Base-by-base conservation (phyloP, 2,888 invertebrate species). In the Boloria selene region DNA sequence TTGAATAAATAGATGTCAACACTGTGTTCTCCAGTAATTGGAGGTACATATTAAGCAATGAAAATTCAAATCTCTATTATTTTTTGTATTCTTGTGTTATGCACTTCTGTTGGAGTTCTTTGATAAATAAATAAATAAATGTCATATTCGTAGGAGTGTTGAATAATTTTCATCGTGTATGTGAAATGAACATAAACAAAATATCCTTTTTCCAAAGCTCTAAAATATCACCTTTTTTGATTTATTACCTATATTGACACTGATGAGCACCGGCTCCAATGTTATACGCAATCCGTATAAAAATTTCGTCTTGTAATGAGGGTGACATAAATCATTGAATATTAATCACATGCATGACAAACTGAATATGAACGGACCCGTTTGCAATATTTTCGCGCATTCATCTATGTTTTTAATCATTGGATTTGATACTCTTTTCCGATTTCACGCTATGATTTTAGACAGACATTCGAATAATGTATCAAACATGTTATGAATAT, bases 241-340 rank as follows among this genome's bases (percentile, higher is more conserved):
- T 70, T 70, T 64, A 70, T 68, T 61, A 49, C 61, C 61, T 45
- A 65, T 64, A 64, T 55, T 61, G 69, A 18, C 67, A 65, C 44
- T 51, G 61, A 70, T 56, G 47, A 55, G 64, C 61, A 53, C 53
- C 64, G 18, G 45, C 42, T 55, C 47, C 22, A 49, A 50, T 65
- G 52, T 47, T 61, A 58, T 38, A 31, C 49, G 56, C 49, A 55
- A 55, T 64, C 31, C 59, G 61, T 59, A 54, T 55, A 67, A 61
- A 67, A 68, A 55, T 62, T 38, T 61, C 61, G 61, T 64, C 61
- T 64, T 56, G 62, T 70, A 67, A 70, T 64, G 64, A 70, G 50
- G 38, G 42, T 58, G 59, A 70, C 60, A 67, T 70, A 70, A 70
- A 67, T 70, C 67, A 69, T 64, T 64, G 61, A 64, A 64, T 64